phyloP scores from a whole-genome alignment of 92 coral and sea anemone species.

The Palythoa grandiflora region DNA sequence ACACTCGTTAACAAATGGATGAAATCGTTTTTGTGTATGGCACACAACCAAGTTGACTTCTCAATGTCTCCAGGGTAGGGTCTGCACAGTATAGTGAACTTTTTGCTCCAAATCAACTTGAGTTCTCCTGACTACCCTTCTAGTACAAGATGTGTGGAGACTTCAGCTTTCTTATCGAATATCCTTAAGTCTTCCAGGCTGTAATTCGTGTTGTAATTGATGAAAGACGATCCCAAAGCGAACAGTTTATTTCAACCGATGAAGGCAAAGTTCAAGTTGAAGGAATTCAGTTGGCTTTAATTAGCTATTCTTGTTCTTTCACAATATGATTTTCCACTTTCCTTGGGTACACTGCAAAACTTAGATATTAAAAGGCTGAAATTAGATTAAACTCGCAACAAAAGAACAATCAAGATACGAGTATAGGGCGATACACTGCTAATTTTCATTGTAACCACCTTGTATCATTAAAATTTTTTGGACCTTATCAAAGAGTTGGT shows the following conservation, averaged over 20 bases:
- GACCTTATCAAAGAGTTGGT: neutral
- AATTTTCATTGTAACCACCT: neutral
- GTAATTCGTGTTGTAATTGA: neutral
- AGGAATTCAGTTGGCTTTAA: constrained; percentile 3
- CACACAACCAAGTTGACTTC: neutral
- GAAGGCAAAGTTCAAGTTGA: neutral
- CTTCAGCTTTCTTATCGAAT: neutral
- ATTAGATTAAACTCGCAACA: constrained; percentile 26
- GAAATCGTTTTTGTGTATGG: constrained; percentile 22
- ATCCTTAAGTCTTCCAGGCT: neutral
- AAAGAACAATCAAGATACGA: constrained; percentile 13
- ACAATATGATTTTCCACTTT: neutral
- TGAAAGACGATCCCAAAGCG: constrained; percentile 15
- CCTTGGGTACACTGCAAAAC: neutral
- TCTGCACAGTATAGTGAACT: neutral
- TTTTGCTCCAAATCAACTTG: neutral
- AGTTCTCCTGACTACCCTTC: neutral
- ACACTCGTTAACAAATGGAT: constrained; percentile 53
- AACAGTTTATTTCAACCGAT: neutral
- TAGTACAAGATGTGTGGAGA: neutral
- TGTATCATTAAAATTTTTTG: neutral
- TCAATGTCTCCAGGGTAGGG: constrained; percentile 24
- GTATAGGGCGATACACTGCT: constrained; percentile 14
- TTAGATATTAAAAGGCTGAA: constrained; percentile 20
- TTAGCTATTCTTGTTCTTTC: neutral